A percentile compares a stretch with the other conserved stretches of the same genome.
Conservation (phyloP, 2,797 vertebrate species). For the Bothrops alternatus region DNA sequence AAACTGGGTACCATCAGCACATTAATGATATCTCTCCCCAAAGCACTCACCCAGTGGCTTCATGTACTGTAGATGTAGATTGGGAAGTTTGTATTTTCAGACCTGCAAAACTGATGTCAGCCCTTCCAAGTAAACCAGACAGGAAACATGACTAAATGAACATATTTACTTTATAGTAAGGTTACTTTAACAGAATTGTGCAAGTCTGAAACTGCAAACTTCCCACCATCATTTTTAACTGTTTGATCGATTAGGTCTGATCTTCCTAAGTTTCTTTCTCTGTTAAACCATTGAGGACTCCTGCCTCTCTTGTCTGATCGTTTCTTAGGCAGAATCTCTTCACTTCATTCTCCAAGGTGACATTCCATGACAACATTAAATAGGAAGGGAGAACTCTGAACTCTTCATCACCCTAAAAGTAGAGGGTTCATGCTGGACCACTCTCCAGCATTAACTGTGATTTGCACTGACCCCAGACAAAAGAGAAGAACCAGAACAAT, state of each 20-base stretch:
- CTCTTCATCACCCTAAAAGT: not conserved
- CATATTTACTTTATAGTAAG: not conserved
- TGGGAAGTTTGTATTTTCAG: not conserved
- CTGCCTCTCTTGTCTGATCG: not conserved
- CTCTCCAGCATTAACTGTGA: not conserved
- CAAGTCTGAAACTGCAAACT: not conserved
- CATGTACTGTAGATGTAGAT: not conserved
- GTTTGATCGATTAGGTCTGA: not conserved
- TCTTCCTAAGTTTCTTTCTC: not conserved
- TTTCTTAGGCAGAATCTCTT: not conserved
- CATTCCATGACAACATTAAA: not conserved
- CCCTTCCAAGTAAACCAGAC: not conserved
- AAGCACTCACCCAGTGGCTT: not conserved
- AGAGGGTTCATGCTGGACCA: not conserved
- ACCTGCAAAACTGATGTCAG: not conserved
- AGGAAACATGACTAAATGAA: not conserved
- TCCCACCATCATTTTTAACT: not conserved
- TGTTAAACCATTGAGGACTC: not conserved
- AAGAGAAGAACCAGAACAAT: not conserved
- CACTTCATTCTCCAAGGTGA: not conserved
- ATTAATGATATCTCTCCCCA: not conserved
- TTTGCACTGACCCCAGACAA: not conserved
- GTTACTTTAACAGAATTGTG: not conserved
- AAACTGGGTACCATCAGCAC: not conserved
- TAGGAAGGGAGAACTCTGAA: not conserved